Evolutionary conservation across 2,113 vertebrate species (phyloP).

Genomic region (Oryzias melastigma): DNA sequence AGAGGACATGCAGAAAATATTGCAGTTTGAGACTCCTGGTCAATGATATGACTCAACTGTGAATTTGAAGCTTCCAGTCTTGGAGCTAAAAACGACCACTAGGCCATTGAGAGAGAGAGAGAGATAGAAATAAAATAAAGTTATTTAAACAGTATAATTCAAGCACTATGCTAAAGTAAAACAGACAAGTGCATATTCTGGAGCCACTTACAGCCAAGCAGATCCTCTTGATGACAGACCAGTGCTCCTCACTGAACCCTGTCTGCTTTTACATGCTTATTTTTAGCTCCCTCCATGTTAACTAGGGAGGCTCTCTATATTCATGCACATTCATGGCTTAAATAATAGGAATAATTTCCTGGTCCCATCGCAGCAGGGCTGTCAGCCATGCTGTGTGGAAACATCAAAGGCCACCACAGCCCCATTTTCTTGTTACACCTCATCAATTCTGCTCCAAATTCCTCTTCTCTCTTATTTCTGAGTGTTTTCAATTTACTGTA

Average conservation of each 20-base stretch:
- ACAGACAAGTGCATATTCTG: not conserved
- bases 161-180: not conserved
- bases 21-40: not conserved
- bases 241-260: slow-evolving; percentile 1
- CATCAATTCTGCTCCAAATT: slow-evolving; percentile 65
- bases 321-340: slow-evolving; percentile 35
- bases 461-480: slow-evolving; percentile 33
- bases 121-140: not conserved
- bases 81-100: not conserved
- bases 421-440: slow-evolving; percentile 62
- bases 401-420: slow-evolving; percentile 64
- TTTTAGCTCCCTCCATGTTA: slow-evolving; percentile 37
- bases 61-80: too few species aligned
- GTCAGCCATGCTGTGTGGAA: slow-evolving; percentile 51
- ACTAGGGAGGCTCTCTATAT: slow-evolving; percentile 17
- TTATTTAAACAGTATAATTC: not conserved
- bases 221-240: slow-evolving; percentile 1
- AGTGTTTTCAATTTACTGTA: slow-evolving; percentile 47
- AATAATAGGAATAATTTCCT: slow-evolving; percentile 44
- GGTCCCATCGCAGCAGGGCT: slow-evolving; percentile 48
- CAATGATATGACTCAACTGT: not conserved
- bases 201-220: not conserved
- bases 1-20: too few species aligned
- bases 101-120: too few species aligned
- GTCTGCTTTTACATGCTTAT: slow-evolving; percentile 13